Evolutionary conservation across 1,140 invertebrate genomes (phyloP), one percentile per base, ranked within the genome.

Genomic region (Hycleus phaleratus): DNA sequence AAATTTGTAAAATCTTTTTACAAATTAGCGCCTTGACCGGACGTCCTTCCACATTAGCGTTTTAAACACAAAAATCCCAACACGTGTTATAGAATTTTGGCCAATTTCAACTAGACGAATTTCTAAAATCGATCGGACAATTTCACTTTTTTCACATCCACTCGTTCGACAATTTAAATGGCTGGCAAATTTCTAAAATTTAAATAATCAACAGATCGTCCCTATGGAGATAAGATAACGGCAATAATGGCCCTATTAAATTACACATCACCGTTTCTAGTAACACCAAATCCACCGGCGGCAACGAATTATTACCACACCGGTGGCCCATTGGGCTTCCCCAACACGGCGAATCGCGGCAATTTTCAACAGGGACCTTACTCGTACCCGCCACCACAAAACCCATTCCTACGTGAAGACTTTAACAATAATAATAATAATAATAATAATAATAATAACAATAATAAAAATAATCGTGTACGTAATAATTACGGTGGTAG

Each of bases 381-480:
- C 46, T 63, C 63, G 9, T 73, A 73, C 46, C 71, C 70, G 0
- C 60, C 53, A 7, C 71, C 71, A 6, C 65, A 68, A 42, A 68
- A 64, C 38, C 70, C 70, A 10, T 73, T 73, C 47, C 50, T 62
- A n/a, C 56, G 50, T 40, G 71, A 73, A 55, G 70, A 73, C 44
- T 65, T 58, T 44, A 32, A 24, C 40, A 6, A 38, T 42, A 12
- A 18, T 32, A 38, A 55, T 38, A 46, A 10, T 40, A 40, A 18
- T 11, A 38, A 40, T 18, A 10, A 40, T 18, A 12, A 38, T 25
- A 24, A 32, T 11, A 26, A 51, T 39, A 18, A 51, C 18, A 39
- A 51, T 26, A 42, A 42, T 42, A 42, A 42, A 7, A 10, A 42
- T 42, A 42, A 42, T 42, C 9, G 40, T 5, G 38, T 1, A 39